Percentiles rank a stretch among this genome's conserved stretches.
Evolutionary conservation across 1,140 invertebrate genomes (phyloP).

Genomic region (Drosophila nigrodunni): DNA sequence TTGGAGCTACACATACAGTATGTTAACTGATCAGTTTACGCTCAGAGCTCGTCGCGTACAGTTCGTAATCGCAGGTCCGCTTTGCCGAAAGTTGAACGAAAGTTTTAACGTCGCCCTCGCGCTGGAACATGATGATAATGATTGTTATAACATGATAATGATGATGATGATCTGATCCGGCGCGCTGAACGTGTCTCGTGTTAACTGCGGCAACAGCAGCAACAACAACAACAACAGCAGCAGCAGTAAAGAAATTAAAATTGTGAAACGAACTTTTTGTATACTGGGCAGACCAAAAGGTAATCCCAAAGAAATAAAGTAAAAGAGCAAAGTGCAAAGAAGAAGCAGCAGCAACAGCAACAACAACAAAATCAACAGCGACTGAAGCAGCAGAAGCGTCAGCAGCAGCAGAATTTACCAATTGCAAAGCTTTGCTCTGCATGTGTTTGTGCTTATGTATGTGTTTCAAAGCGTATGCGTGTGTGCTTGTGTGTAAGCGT

Average conservation of each 20-base stretch:
- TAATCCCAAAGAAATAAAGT: conserved; percentile 50
- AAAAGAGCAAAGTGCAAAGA: conserved; percentile 35
- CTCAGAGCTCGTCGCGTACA: conserved; percentile 46
- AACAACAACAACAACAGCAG: conserved; percentile 25
- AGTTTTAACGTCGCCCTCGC: conserved; percentile 38
- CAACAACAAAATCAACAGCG: conserved; percentile 7
- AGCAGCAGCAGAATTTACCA: conserved; percentile 60
- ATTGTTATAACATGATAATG: conserved; percentile 51
- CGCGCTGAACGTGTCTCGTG: conserved; percentile 48
- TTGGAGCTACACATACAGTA: conserved; percentile 24
- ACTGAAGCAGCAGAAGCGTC: conserved; percentile 44
- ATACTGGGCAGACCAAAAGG: conserved; percentile 37
- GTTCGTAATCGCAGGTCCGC: conserved; percentile 28
- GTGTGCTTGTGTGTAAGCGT: conserved; percentile 15
- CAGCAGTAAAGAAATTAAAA: conserved; percentile 39
- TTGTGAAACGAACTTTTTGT: conserved; percentile 54
- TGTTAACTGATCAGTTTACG: conserved; percentile 43
- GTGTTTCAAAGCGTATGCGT: not conserved
- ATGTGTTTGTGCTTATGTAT: conserved; percentile 7
- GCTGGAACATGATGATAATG: conserved; percentile 58
- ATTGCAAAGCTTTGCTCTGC: conserved; percentile 49
- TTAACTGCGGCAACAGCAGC: conserved; percentile 61
- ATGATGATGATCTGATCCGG: conserved; percentile 67
- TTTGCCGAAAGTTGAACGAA: conserved; percentile 45
- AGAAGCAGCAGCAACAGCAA: conserved; percentile 34